A percentile compares a stretch with the other conserved stretches of the same genome.
phyloP scores from a whole-genome alignment of 2,113 vertebrate species.

The Mungos mungo region DNA sequence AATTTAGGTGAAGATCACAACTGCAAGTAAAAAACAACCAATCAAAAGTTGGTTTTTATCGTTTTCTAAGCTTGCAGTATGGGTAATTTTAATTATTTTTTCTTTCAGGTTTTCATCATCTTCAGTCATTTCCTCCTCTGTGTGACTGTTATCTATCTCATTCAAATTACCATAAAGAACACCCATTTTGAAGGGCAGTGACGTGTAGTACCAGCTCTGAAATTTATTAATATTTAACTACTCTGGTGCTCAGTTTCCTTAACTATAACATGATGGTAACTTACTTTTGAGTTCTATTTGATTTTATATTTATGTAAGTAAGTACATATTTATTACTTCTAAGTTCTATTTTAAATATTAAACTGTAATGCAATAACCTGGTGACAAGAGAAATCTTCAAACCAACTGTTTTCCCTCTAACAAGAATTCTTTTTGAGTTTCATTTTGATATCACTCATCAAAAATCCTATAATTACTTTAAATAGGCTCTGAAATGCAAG shows the following conservation, averaged over 20 bases:
- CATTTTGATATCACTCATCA: not conserved
- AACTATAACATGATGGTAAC: not conserved
- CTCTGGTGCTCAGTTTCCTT: not conserved
- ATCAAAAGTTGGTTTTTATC: not conserved
- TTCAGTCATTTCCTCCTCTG: not conserved
- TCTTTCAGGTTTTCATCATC: not conserved
- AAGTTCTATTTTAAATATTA: constrained; percentile 45
- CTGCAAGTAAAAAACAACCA: not conserved
- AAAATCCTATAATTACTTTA: constrained; percentile 36
- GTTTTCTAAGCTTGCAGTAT: not conserved
- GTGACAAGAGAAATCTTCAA: not conserved
- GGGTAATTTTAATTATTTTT: not conserved
- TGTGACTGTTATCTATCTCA: not conserved
- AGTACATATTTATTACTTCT: not conserved
- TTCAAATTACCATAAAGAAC: not conserved
- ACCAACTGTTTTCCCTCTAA: not conserved
- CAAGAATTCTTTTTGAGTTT: not conserved
- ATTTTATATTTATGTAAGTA: not conserved
- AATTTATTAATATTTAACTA: not conserved
- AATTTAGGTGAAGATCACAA: not conserved
- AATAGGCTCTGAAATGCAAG: constrained; percentile 23
- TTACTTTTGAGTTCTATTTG: not conserved
- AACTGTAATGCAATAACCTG: not conserved
- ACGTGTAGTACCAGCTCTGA: not conserved
- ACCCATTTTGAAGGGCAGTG: not conserved